phyloP scores from a whole-genome alignment of 2,113 vertebrate genomes.

The Gavialis gangeticus region DNA sequence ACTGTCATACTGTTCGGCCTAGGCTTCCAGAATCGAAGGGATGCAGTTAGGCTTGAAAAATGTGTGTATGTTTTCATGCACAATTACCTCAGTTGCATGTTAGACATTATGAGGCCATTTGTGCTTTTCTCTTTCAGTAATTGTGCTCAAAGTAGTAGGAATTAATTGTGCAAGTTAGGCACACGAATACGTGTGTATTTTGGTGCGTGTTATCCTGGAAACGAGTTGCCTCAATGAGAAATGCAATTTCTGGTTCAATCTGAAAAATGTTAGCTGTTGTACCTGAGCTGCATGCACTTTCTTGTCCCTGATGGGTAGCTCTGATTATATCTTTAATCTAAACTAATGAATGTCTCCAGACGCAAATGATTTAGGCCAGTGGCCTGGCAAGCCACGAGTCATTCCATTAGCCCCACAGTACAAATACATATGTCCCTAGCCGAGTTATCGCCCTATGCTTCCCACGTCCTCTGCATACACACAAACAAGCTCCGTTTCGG shows the following conservation, averaged over 20 bases:
- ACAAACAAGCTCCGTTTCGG: conserved; percentile 53
- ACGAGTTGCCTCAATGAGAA: neutral
- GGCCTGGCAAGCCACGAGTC: conserved; percentile 23
- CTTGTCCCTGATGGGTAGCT: conserved; percentile 61
- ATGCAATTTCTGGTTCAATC: conserved; percentile 11
- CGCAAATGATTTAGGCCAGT: conserved; percentile 61
- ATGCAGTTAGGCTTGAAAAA: conserved; percentile 53
- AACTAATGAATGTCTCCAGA: conserved; percentile 49
- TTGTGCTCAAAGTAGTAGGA: neutral
- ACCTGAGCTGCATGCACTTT: conserved; percentile 31
- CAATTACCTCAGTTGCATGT: conserved; percentile 25
- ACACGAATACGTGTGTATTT: conserved; percentile 44
- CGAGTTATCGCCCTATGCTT: conserved; percentile 18
- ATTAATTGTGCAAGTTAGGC: conserved; percentile 32
- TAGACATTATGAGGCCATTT: conserved; percentile 46
- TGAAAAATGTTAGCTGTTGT: neutral
- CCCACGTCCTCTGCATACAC: conserved; percentile 9
- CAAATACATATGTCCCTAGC: conserved; percentile 48
- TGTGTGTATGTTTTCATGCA: neutral
- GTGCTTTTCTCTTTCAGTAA: conserved; percentile 21
- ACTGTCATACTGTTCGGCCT: conserved; percentile 24
- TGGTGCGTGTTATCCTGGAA: neutral
- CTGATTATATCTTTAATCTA: conserved; percentile 63
- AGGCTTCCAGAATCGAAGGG: conserved; percentile 40
- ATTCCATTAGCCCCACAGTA: conserved; percentile 3